These are phyloP conservation scores for Passer domesticus DNA, from an alignment of 2,113 vertebrate species.

Conservation along the genomic window DNA sequence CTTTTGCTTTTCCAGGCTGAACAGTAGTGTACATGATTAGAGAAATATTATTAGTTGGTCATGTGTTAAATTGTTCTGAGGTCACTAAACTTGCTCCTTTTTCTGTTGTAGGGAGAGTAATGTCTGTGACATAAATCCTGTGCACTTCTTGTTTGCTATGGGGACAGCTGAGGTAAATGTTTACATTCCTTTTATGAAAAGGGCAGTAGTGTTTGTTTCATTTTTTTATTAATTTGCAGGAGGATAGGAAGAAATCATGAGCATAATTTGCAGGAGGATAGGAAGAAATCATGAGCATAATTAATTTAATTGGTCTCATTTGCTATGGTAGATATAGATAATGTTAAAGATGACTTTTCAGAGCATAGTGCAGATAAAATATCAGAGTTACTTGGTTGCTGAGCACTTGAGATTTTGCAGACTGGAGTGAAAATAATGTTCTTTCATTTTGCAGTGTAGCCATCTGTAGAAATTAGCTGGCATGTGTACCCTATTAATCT, in stretches of 20 bases:
- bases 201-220: not conserved
- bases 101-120: conserved; percentile 85
- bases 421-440: not conserved
- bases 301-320: not conserved
- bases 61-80: not conserved
- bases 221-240: not conserved
- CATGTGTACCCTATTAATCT: not conserved
- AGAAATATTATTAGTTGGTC: not conserved
- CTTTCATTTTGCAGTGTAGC: not conserved
- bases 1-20: not conserved
- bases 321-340: not conserved
- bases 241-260: not conserved
- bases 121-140: conserved; percentile 91
- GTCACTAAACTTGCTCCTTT: not conserved
- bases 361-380: not conserved
- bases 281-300: not conserved
- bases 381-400: not conserved
- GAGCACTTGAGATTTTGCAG: not conserved
- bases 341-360: not conserved
- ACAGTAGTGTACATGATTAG: not conserved
- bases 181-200: not conserved
- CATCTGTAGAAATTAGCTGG: not conserved
- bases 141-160: conserved; percentile 90
- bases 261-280: not conserved
- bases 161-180: conserved; percentile 87